phyloP scores from a whole-genome alignment of 2,113 vertebrate species.

The Ptyas mucosa region DNA sequence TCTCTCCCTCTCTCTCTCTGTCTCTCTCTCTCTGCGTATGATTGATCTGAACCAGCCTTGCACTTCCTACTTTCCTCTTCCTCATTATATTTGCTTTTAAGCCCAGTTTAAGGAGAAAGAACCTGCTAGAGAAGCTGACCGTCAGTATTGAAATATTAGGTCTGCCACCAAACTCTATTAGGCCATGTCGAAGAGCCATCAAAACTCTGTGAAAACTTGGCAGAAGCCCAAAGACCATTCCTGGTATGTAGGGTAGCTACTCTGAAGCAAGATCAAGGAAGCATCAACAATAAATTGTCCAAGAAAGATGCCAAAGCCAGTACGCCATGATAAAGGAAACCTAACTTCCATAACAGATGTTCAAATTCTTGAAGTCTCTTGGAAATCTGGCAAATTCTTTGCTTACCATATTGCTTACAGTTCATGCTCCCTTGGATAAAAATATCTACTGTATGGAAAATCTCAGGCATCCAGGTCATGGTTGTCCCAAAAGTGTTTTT shows the following conservation, averaged over 20 bases:
- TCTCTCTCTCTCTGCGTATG: no score
- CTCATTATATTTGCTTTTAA: background rate
- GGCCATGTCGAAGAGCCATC: background rate
- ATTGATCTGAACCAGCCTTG: background rate
- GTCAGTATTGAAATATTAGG: background rate
- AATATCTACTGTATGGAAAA: no score
- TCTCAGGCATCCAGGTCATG: no score
- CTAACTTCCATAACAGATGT: background rate
- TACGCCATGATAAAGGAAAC: background rate
- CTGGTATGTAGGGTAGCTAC: background rate
- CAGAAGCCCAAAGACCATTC: background rate
- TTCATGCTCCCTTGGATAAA: background rate
- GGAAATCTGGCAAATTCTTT: background rate
- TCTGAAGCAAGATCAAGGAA: background rate
- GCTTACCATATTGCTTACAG: background rate
- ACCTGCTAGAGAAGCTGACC: background rate
- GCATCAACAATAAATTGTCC: background rate
- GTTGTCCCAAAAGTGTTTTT: no score
- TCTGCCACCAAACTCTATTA: background rate
- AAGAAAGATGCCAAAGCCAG: background rate
- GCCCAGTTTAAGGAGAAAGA: background rate
- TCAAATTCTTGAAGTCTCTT: background rate
- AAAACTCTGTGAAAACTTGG: background rate
- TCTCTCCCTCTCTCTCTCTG: no score
- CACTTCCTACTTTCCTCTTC: background rate